These are phyloP conservation scores for Eudyptes chrysolophus DNA, from an alignment of 2,113 vertebrate species.

Conservation along the genomic window DNA sequence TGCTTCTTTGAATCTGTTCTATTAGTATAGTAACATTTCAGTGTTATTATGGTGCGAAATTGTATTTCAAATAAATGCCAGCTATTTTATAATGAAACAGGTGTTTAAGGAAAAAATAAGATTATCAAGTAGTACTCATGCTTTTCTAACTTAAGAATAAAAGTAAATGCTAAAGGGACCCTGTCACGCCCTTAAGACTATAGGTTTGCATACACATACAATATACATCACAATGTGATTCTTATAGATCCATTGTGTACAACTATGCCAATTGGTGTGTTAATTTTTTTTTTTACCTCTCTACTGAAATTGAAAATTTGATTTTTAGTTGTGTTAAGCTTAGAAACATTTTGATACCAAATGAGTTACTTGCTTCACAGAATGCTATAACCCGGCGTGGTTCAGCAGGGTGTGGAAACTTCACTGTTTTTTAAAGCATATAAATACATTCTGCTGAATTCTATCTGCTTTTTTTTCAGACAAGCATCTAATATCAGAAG, in stretches of 20 bases:
- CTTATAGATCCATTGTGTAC: neutral
- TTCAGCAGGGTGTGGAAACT: neutral
- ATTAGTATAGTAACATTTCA: neutral
- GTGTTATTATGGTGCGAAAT: neutral
- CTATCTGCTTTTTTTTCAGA: neutral
- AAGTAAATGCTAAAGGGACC: neutral
- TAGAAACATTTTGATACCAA: neutral
- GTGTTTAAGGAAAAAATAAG: neutral
- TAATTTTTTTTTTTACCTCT: neutral
- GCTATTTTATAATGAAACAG: neutral
- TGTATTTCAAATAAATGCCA: neutral
- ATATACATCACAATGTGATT: neutral
- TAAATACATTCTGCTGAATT: neutral
- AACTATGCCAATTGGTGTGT: neutral
- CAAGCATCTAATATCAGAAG: neutral
- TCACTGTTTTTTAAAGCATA: neutral
- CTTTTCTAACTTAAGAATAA: neutral
- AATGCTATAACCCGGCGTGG: neutral
- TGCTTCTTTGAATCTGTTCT: neutral
- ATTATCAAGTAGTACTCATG: neutral
- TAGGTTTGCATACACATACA: neutral
- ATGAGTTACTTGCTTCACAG: neutral
- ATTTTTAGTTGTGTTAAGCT: neutral
- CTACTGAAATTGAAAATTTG: neutral
- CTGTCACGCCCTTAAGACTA: neutral